Evolutionary conservation across 1,140 invertebrate genomes (phyloP).

Genomic region (Ceratitis capitata): DNA sequence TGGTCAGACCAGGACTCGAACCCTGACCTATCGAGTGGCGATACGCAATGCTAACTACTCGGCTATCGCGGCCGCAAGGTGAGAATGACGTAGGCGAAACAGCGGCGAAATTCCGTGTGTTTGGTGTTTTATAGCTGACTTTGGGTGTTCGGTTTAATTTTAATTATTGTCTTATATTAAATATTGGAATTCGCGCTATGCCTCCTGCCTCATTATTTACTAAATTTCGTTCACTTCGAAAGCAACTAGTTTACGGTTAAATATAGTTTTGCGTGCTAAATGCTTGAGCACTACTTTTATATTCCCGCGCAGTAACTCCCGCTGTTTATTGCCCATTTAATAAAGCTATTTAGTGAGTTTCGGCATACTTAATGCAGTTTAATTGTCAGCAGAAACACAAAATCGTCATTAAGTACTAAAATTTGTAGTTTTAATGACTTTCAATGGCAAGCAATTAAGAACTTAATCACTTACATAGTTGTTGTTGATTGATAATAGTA

Average conservation of each 20-base stretch:
- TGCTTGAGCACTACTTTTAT: not conserved
- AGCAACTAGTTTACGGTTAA: not conserved
- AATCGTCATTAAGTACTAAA: not conserved
- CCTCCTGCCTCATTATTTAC: not conserved
- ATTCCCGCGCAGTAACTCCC: too few species aligned
- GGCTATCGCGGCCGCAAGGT: not conserved
- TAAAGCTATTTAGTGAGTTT: not conserved
- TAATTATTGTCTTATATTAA: not conserved
- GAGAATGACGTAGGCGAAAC: not conserved
- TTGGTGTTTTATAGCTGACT: not conserved
- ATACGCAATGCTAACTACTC: too few species aligned
- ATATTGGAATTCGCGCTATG: not conserved
- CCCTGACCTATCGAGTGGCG: too few species aligned
- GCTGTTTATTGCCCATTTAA: not conserved
- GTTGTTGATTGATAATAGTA: too few species aligned
- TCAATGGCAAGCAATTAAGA: not conserved
- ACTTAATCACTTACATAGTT: not conserved
- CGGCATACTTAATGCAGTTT: not conserved
- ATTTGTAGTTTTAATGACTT: not conserved
- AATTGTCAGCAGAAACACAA: not conserved
- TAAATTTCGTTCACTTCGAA: not conserved
- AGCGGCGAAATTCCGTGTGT: not conserved
- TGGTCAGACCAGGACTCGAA: too few species aligned
- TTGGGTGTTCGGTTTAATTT: not conserved
- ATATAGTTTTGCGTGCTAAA: not conserved